These are phyloP conservation scores for Holothuria leucospilota DNA, from an alignment of 53 echinoderm and acorn worm species.

Conservation along the genomic window DNA sequence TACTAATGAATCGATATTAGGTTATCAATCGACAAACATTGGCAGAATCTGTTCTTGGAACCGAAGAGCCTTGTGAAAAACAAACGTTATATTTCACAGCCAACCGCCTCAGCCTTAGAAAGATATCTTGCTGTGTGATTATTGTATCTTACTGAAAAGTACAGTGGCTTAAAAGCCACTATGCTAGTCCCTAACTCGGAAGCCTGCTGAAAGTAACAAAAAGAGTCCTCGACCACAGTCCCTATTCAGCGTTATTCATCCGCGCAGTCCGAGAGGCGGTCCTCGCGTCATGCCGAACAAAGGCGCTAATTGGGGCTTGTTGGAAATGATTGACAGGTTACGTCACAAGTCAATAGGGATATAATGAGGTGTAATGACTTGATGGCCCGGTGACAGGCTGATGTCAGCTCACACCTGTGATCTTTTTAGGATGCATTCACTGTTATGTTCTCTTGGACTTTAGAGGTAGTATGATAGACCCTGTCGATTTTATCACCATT, in stretches of 20 bases:
- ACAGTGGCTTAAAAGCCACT: too few species aligned
- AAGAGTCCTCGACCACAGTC: not conserved
- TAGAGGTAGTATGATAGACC: not conserved
- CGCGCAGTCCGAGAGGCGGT: slow-evolving; percentile 43
- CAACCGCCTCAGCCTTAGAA: too few species aligned
- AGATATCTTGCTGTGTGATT: too few species aligned
- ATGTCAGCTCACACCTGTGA: slow-evolving; percentile 49
- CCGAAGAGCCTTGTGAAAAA: too few species aligned
- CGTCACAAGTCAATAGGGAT: slow-evolving; percentile 81
- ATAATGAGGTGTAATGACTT: slow-evolving; percentile 77
- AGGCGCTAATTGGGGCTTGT: slow-evolving; percentile 90
- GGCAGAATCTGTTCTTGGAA: too few species aligned
- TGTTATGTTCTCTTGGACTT: slow-evolving; percentile 43
- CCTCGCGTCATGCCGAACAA: slow-evolving; percentile 46
- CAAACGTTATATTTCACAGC: too few species aligned
- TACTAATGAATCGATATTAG: too few species aligned
- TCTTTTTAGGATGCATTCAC: slow-evolving; percentile 2
- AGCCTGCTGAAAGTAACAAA: too few species aligned
- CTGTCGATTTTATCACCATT: slow-evolving; percentile 41
- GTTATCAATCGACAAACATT: too few species aligned
- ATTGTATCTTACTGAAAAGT: too few species aligned
- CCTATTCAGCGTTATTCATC: slow-evolving; percentile 42
- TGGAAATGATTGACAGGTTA: slow-evolving; percentile 88
- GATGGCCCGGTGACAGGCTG: slow-evolving; percentile 81
- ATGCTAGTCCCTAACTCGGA: too few species aligned